These are phyloP conservation scores for Drosophila chauvacae DNA, from an alignment of 1,140 invertebrate genomes.

Conservation along the genomic window DNA sequence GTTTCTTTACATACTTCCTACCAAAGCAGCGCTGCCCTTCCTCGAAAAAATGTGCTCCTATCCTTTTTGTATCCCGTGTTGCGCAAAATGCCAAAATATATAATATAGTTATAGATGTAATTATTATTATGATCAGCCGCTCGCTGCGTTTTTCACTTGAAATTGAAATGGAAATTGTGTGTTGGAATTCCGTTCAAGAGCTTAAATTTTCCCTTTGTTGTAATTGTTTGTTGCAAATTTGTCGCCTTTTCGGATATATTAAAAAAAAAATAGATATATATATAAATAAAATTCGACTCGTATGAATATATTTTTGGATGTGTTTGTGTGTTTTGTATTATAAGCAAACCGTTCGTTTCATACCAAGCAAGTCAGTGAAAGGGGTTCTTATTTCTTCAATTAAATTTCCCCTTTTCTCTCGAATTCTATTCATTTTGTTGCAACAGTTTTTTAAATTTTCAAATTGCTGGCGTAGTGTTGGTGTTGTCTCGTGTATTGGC, in stretches of 20 bases:
- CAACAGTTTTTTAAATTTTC: not conserved
- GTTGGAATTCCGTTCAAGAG: constrained; percentile 21
- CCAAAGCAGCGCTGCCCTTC: constrained; percentile 74
- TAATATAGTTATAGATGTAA: constrained; percentile 1
- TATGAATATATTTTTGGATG: constrained; percentile 21
- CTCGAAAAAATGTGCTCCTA: constrained; percentile 12
- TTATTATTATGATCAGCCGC: constrained; percentile 27
- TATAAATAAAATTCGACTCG: not conserved
- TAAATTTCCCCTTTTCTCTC: constrained; percentile 34
- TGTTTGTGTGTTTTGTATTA: constrained; percentile 67
- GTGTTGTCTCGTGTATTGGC: constrained; percentile 18
- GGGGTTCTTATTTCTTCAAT: constrained; percentile 29
- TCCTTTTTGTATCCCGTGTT: constrained; percentile 30
- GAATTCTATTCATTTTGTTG: constrained; percentile 7
- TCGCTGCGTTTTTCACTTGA: constrained; percentile 42
- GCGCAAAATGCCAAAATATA: constrained; percentile 27
- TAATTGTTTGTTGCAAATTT: constrained; percentile 51
- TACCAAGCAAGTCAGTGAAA: constrained; percentile 76
- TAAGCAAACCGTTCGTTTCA: constrained; percentile 77
- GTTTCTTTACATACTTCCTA: constrained; percentile 72
- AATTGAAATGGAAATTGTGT: constrained; percentile 43
- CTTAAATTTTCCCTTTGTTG: constrained; percentile 48
- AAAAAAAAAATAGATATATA: not conserved
- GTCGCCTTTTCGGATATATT: constrained; percentile 16
- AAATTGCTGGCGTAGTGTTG: too few species aligned